Percentiles rank a stretch among this genome's conserved stretches.
These are phyloP conservation scores for Calameuta idolon DNA, from an alignment of 2,888 invertebrate species.

Conservation along the genomic window DNA sequence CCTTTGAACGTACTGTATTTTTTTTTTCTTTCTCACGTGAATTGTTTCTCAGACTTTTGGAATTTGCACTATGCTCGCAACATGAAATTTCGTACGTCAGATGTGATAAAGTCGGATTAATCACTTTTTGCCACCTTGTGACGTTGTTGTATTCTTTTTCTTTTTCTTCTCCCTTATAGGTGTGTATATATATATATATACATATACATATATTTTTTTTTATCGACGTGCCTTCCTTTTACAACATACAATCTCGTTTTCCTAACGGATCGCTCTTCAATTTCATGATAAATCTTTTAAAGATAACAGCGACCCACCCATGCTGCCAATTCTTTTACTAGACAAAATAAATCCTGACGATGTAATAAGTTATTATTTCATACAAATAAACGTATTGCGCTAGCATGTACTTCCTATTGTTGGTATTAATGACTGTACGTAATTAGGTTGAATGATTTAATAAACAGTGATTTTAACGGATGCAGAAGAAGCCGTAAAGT, in stretches of 20 bases:
- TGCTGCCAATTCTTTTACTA: conserved; percentile 6
- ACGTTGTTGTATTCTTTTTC: not conserved
- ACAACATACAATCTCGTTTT: not conserved
- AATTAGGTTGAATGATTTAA: not conserved
- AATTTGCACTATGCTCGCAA: not conserved
- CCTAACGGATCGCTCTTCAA: not conserved
- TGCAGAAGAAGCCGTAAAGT: not conserved
- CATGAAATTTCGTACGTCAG: not conserved
- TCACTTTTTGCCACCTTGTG: not conserved
- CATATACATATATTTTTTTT: not conserved
- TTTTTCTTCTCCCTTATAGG: not conserved
- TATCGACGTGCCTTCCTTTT: not conserved
- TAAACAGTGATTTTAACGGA: not conserved
- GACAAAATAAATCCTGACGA: conserved; percentile 16
- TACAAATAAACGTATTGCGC: conserved; percentile 22
- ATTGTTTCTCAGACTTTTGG: not conserved
- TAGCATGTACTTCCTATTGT: conserved; percentile 15
- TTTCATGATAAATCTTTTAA: not conserved
- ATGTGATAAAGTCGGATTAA: not conserved
- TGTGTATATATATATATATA: not conserved
- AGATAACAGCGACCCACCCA: not conserved
- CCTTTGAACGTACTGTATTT: not conserved
- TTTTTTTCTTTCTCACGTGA: not conserved
- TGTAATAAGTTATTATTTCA: conserved; percentile 26
- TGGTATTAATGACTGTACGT: not conserved